These are phyloP conservation scores for Cybosia mesomella DNA, from an alignment of 2,888 invertebrate genomes.

Conservation along the genomic window DNA sequence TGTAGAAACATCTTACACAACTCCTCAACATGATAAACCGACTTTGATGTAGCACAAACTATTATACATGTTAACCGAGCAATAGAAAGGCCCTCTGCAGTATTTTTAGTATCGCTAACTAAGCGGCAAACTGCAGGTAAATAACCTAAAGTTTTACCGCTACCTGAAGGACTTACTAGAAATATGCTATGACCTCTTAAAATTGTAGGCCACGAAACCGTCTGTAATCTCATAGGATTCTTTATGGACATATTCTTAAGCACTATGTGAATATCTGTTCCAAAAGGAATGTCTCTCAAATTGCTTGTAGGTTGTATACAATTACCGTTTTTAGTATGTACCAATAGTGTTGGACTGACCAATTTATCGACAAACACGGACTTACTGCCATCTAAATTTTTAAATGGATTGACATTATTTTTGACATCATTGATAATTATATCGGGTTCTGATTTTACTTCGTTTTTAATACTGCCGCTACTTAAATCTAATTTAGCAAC, in stretches of 20 bases:
- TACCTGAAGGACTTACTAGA: slow-evolving; percentile 86
- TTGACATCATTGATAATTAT: slow-evolving; percentile 26
- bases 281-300: slow-evolving; percentile 71
- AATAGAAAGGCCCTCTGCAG: slow-evolving; percentile 69
- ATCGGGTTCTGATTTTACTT: slow-evolving; percentile 14
- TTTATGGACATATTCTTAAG: slow-evolving; percentile 70
- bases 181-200: slow-evolving; percentile 89
- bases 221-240: slow-evolving; percentile 87
- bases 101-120: slow-evolving; percentile 76
- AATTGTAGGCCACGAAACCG: slow-evolving; percentile 90
- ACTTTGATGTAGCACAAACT: slow-evolving; percentile 88
- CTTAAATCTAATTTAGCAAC: slow-evolving; percentile 54
- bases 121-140: slow-evolving; percentile 89
- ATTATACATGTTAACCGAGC: slow-evolving; percentile 88
- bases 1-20: slow-evolving; percentile 75
- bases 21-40: slow-evolving; percentile 81
- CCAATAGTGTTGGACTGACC: slow-evolving; percentile 74
- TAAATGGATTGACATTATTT: slow-evolving; percentile 74
- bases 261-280: slow-evolving; percentile 61
- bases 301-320: slow-evolving; percentile 65
- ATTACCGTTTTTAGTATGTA: slow-evolving; percentile 74
- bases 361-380: slow-evolving; percentile 80
- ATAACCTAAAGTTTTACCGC: slow-evolving; percentile 91
- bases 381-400: slow-evolving; percentile 68
- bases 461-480: slow-evolving; percentile 34